Percentiles rank a stretch among this genome's conserved stretches.
These are phyloP conservation scores for Iphiclides podalirius DNA, from an alignment of 2,888 invertebrate genomes.

Conservation along the genomic window DNA sequence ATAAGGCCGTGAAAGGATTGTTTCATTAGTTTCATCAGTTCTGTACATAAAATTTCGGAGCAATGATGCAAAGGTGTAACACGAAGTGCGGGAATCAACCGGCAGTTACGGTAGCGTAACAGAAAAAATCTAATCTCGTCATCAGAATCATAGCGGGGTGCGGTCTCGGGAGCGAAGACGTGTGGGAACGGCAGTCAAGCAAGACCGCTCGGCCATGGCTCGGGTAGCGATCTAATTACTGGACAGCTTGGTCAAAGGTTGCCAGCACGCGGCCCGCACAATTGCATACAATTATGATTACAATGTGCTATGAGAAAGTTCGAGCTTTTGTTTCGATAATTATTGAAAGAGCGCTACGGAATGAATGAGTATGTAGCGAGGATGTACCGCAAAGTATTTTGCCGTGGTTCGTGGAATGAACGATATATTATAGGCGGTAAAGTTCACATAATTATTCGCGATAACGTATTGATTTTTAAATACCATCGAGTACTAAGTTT, in stretches of 20 bases:
- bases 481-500: no score
- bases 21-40: not conserved
- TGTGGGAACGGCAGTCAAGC: conserved; percentile 48
- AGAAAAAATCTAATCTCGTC: conserved; percentile 37
- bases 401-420: no score
- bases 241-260: conserved; percentile 55
- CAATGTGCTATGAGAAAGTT: conserved; percentile 43
- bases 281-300: conserved; percentile 21
- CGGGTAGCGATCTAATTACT: conserved; percentile 64
- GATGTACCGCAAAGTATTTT: no score
- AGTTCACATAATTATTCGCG: no score
- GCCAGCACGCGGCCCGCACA: conserved; percentile 30
- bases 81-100: conserved; percentile 19
- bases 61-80: conserved; percentile 30
- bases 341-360: not conserved
- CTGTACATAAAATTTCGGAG: conserved; percentile 23
- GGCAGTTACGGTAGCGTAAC: conserved; percentile 31
- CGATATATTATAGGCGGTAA: no score
- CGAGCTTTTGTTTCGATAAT: not conserved
- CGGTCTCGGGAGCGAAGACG: conserved; percentile 30
- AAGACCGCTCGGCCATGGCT: conserved; percentile 46
- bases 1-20: no score
- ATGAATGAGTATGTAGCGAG: no score
- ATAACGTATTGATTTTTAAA: conserved; percentile 30
- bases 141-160: conserved; percentile 29